These are phyloP conservation scores for Acanthurus lineatus DNA, from an alignment of 2,797 vertebrate genomes.

Conservation along the genomic window DNA sequence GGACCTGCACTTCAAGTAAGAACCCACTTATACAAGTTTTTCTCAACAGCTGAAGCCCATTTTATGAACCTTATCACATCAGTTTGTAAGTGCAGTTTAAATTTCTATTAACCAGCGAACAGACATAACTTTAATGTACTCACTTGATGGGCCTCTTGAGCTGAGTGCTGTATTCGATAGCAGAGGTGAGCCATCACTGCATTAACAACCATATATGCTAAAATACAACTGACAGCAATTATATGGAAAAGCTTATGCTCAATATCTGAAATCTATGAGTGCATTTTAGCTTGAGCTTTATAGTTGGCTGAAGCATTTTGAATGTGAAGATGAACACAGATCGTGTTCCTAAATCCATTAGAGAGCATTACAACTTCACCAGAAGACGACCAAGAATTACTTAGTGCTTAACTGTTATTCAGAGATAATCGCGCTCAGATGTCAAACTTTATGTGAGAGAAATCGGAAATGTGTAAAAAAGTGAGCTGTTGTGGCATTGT, in stretches of 20 bases:
- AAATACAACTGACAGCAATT: neutral
- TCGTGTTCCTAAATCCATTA: neutral
- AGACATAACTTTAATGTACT: neutral
- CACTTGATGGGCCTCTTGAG: neutral
- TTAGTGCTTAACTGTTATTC: neutral
- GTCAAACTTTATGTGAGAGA: neutral
- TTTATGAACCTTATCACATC: neutral
- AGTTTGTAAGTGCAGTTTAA: neutral
- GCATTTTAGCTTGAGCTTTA: neutral
- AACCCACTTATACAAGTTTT: neutral
- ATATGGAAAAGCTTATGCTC: neutral
- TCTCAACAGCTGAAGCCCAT: neutral
- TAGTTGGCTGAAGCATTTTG: neutral
- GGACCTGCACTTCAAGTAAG: constrained; percentile 98
- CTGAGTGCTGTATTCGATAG: neutral
- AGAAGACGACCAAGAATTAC: neutral
- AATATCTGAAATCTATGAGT: neutral
- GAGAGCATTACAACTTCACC: neutral
- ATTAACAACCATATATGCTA: neutral
- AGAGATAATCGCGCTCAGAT: neutral
- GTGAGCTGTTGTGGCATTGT: no score
- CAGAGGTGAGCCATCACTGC: neutral
- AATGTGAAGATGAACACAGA: neutral
- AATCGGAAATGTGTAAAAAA: neutral
- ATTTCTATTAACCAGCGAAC: neutral